phyloP scores from a whole-genome alignment of 2,113 vertebrate genomes.

The Tauraco erythrolophus region DNA sequence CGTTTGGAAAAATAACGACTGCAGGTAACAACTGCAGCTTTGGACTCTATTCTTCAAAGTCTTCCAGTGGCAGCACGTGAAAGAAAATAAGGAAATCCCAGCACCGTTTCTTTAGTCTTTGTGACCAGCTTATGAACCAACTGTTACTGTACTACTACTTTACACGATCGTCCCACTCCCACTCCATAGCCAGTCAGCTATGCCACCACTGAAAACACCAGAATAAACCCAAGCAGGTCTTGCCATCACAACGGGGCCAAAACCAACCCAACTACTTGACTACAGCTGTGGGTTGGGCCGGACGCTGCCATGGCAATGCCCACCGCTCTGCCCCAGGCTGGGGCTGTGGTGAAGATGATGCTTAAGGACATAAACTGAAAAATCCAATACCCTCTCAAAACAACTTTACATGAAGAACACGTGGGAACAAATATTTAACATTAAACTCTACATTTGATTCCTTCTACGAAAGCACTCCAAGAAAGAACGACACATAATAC shows the following conservation, averaged over 20 bases:
- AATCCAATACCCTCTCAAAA: background rate
- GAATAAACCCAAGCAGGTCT: background rate
- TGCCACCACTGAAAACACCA: background rate
- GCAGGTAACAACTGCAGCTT: background rate
- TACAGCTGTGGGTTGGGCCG: fast-evolving
- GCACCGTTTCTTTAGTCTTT: background rate
- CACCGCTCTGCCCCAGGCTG: background rate
- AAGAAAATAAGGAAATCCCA: background rate
- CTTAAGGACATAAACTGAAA: background rate
- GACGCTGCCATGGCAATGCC: fast-evolving
- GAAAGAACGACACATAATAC: background rate
- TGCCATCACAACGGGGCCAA: background rate
- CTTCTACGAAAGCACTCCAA: background rate
- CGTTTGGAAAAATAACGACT: background rate
- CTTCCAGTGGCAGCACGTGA: background rate
- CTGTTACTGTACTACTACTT: fast-evolving
- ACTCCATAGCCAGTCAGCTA: background rate
- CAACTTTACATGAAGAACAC: fast-evolving
- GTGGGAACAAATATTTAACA: background rate
- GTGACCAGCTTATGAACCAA: background rate
- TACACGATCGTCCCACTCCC: fast-evolving
- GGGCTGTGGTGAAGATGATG: background rate
- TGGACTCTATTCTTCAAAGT: background rate
- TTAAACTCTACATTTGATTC: background rate
- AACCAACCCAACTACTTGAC: fast-evolving